Conservation (phyloP, 35 echinoderm and acorn worm species). For the Hemicentrotus pulcherrimus region DNA sequence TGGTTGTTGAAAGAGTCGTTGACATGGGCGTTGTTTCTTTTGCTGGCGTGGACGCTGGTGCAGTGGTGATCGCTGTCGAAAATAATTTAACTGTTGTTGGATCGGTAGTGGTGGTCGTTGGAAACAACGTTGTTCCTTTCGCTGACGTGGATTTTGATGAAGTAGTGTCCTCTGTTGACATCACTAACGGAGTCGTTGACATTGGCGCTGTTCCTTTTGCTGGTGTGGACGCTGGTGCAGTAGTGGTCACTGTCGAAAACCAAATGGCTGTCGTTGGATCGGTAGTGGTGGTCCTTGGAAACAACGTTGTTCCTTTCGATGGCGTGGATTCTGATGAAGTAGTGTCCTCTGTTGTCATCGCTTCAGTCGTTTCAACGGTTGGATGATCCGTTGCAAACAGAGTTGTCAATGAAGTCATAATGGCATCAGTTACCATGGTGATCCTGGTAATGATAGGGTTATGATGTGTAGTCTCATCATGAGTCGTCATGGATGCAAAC, state of each 20-base stretch:
- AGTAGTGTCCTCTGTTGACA: neutral
- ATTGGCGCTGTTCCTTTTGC: neutral
- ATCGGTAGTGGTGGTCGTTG: too few species aligned
- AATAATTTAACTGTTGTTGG: neutral
- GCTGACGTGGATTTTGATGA: neutral
- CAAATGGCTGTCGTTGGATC: too few species aligned
- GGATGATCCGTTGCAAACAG: neutral
- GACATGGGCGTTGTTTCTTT: neutral
- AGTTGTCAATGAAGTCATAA: too few species aligned
- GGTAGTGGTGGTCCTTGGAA: too few species aligned
- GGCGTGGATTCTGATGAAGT: neutral
- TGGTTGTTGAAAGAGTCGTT: neutral
- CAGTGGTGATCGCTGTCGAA: neutral
- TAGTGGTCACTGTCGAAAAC: neutral
- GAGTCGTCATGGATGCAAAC: neutral
- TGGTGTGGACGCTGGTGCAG: neutral
- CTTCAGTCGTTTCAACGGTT: neutral
- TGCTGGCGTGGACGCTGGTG: neutral
- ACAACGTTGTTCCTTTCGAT: neutral
- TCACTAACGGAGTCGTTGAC: neutral
- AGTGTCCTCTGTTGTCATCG: neutral
- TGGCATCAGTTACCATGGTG: neutral
- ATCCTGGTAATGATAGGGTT: neutral
- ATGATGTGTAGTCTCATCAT: neutral
- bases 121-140: neutral